Base-by-base conservation (phyloP, 2,113 vertebrate species). In the Dicentrarchus labrax region DNA sequence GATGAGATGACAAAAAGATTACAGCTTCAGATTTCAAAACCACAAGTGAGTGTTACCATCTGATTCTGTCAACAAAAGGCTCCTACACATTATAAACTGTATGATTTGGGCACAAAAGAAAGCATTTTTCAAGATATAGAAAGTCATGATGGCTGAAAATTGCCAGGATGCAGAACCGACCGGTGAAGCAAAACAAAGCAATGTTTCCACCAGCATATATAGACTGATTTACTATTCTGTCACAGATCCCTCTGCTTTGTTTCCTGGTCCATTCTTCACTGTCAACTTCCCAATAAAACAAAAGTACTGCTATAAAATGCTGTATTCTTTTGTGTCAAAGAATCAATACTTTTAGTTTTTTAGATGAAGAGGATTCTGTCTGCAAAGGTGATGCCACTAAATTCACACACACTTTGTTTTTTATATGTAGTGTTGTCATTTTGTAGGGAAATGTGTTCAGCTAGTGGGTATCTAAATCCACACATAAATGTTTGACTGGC, bases 141-240 rank as follows among this genome's bases (percentile, higher is more conserved):
- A 85, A 76, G 54, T 13, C 41, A 70, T 60, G 57, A 65, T 22
- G 36, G 76, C 53, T 84, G 74, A 70, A 82, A 57, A 72, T 71
- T 81, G 64, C 67, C 83, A 3, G 67, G 4, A 68, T 54, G 78
- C 74, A 70, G 75, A 73, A 48, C 19, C 24, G 54, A 47, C 39
- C 16, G 2, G 17, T 68, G 67, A 64, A 77, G 75, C 78, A 88
- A 80, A 85, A 66, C 85, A 76, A 87, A 86, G 76, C 82, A 76
- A 66, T 43, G 65, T 78, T 82, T 80, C 72, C 36, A 4, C 50
- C 59, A 0, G 51, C 67, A 12, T 64, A 43, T 54, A 43, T 61
- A 61, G 51, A 79, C 15, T 70, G 85, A 86, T 91, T 85, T 85
- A 86, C 78, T 76, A 76, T 81, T 81, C 69, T 85, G 85, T 83